phyloP scores from a whole-genome alignment of 1,140 invertebrate genomes.

The Aphaenogaster ashmeadi region DNA sequence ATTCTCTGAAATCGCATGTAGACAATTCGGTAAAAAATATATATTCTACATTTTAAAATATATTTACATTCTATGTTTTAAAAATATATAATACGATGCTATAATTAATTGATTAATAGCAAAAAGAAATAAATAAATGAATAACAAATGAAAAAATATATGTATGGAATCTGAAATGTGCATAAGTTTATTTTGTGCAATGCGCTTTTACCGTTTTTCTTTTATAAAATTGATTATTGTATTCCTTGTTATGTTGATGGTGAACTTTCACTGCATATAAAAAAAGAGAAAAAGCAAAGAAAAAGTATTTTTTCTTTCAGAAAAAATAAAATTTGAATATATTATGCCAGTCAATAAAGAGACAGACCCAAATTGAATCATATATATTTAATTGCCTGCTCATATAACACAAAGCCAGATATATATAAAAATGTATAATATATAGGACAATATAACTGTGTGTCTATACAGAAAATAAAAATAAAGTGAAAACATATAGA shows the following conservation, averaged over 20 bases:
- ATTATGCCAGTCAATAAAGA: not conserved
- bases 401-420: slow-evolving; percentile 8
- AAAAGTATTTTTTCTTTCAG: not conserved
- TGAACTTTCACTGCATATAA: not conserved
- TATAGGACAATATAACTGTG: slow-evolving; percentile 10
- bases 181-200: not conserved
- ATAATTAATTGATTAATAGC: not conserved
- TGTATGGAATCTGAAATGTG: not conserved
- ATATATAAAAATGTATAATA: slow-evolving; percentile 30
- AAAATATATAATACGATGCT: not conserved
- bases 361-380: not conserved
- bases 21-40: not conserved
- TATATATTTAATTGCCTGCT: slow-evolving; percentile 37
- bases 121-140: not conserved
- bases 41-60: not conserved
- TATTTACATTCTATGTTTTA: not conserved
- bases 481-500: slow-evolving; percentile 8
- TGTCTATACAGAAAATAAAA: slow-evolving; percentile 30
- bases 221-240: not conserved
- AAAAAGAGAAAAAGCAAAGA: not conserved
- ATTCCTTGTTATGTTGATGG: not conserved
- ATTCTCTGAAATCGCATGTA: not conserved
- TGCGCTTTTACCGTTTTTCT: not conserved
- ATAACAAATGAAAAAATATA: not conserved
- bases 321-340: not conserved